Conservation (phyloP, 2,797 vertebrate genomes). For the Scarus forsteni region DNA sequence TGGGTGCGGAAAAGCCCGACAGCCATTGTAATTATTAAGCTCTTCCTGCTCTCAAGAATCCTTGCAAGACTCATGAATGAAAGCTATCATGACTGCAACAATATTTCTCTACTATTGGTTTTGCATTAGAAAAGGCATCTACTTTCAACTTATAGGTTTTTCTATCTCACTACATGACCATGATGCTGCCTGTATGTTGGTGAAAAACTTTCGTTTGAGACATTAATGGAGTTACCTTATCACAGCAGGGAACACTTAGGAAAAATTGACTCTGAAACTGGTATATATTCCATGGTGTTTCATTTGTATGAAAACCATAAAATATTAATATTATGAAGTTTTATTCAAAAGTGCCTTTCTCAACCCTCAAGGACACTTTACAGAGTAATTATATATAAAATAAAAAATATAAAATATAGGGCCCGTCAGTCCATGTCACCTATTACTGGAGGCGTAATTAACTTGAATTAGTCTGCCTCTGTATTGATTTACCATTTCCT, state of each 20-base stretch:
- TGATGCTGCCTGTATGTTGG: not conserved
- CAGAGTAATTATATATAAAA: no score
- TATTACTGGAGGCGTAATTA: slow-evolving; percentile 36
- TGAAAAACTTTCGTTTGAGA: slow-evolving; percentile 4
- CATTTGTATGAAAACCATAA: slow-evolving; percentile 11
- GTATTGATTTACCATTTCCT: slow-evolving; percentile 42
- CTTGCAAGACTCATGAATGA: no score
- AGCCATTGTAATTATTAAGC: no score
- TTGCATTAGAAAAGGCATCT: not conserved
- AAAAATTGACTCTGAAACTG: slow-evolving; percentile 36
- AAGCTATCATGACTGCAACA: no score
- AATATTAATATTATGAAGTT: no score
- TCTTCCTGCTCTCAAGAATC: no score
- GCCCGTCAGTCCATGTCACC: slow-evolving; percentile 21
- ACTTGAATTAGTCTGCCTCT: slow-evolving; percentile 40
- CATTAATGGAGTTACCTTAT: slow-evolving; percentile 13
- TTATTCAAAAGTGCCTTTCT: no score
- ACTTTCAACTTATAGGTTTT: not conserved
- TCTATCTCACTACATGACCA: not conserved
- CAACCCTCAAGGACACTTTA: no score
- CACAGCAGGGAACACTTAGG: not conserved
- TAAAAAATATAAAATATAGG: no score
- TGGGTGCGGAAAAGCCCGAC: no score
- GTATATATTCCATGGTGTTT: slow-evolving; percentile 8
- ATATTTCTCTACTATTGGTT: not conserved